Conservation (phyloP, 1,140 invertebrate species). For the Colletes gigas region DNA sequence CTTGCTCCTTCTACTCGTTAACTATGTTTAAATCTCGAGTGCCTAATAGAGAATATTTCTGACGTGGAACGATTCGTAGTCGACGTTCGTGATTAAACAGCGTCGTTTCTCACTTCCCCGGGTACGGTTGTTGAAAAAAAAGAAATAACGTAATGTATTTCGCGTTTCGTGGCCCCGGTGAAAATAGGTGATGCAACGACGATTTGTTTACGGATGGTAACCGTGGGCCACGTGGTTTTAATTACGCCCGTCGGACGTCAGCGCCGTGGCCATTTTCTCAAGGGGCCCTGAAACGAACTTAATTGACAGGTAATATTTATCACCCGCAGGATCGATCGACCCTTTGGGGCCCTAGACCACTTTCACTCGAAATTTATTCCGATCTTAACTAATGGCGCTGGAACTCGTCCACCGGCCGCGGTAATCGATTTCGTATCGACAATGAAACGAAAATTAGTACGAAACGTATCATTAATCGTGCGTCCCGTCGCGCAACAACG, state of each 20-base stretch:
- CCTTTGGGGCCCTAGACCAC: conserved; percentile 39
- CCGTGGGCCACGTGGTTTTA: conserved; percentile 6
- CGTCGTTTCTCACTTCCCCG: no score
- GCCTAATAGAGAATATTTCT: background rate
- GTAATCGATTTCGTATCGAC: conserved; percentile 66
- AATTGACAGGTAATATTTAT: conserved; percentile 60
- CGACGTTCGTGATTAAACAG: no score
- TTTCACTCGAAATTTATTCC: conserved; percentile 57
- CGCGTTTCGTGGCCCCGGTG: background rate
- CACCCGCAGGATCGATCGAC: conserved; percentile 42
- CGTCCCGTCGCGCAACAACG: conserved; percentile 3
- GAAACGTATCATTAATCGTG: conserved; percentile 59
- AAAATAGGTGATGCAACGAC: background rate
- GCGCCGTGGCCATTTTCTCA: background rate
- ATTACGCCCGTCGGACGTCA: conserved; percentile 9
- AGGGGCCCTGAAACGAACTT: conserved; percentile 38
- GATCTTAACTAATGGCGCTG: conserved; percentile 45
- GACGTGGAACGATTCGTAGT: background rate
- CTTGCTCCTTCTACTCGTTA: background rate
- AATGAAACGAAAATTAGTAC: conserved; percentile 53
- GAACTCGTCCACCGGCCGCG: conserved; percentile 42
- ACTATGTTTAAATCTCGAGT: background rate
- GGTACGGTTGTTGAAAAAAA: no score
- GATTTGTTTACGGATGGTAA: conserved; percentile 24
- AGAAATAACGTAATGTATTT: background rate